Percentiles rank a stretch among this genome's conserved stretches.
phyloP scores from a whole-genome alignment of 2,797 vertebrate species.

The Aulostomus chinensis region DNA sequence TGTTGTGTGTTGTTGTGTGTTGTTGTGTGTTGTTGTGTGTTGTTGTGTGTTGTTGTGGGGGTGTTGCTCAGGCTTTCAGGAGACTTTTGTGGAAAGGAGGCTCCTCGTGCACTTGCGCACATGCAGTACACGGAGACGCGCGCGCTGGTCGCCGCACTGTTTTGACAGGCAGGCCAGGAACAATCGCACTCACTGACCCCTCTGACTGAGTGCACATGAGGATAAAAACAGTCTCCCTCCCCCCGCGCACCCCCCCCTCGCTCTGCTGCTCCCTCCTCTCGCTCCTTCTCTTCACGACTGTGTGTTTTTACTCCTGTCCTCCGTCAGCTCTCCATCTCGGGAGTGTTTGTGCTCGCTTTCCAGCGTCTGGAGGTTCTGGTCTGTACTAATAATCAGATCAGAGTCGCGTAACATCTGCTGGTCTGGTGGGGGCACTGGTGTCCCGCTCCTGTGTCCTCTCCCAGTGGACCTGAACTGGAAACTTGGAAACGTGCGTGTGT shows the following conservation, averaged over 20 bases:
- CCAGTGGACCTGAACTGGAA: constrained; percentile 63
- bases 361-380: constrained; percentile 22
- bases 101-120: constrained; percentile 30
- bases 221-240: constrained; percentile 66
- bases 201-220: constrained; percentile 70
- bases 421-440: constrained; percentile 57
- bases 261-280: constrained; percentile 29
- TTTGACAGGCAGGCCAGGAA: constrained; percentile 78
- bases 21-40: too few species aligned
- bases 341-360: constrained; percentile 22
- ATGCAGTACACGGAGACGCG: constrained; percentile 30
- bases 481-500: constrained; percentile 64
- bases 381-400: constrained; percentile 53
- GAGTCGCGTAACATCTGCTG: constrained; percentile 72
- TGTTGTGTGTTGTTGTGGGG: too few species aligned
- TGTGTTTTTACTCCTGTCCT: constrained; percentile 8
- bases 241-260: constrained; percentile 42
- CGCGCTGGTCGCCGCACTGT: constrained; percentile 64
- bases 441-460: constrained; percentile 41
- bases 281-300: constrained; percentile 28
- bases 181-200: constrained; percentile 80
- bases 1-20: too few species aligned
- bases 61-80: too few species aligned
- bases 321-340: constrained; percentile 3
- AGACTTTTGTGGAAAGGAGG: too few species aligned